These are phyloP conservation scores for Microctenopoma lineatum DNA, from an alignment of 2,797 vertebrate genomes.

Conservation along the genomic window DNA sequence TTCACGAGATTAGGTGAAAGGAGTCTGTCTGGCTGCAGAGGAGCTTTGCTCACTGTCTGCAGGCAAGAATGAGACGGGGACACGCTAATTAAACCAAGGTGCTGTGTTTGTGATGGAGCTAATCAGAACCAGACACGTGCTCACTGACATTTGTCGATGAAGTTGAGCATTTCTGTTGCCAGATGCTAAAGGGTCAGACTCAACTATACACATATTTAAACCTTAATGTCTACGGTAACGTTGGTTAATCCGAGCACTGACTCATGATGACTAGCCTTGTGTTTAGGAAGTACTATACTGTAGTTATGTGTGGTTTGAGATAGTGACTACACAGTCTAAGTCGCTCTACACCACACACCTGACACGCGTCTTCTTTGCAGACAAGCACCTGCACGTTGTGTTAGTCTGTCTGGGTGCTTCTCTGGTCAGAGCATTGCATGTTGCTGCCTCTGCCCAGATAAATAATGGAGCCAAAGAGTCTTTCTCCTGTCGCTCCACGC, in stretches of 20 bases:
- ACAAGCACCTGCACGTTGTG: slow-evolving; percentile 23
- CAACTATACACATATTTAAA: slow-evolving; percentile 8
- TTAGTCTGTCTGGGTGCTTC: slow-evolving; percentile 26
- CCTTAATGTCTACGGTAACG: slow-evolving; percentile 22
- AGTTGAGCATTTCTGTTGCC: slow-evolving; percentile 3
- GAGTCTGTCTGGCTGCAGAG: slow-evolving; percentile 30
- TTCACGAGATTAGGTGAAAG: slow-evolving; percentile 66
- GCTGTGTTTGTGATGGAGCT: slow-evolving; percentile 31
- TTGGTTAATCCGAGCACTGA: slow-evolving; percentile 5
- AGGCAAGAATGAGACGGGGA: slow-evolving; percentile 47
- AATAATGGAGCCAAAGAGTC: slow-evolving; percentile 73
- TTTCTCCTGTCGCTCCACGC: slow-evolving; percentile 65
- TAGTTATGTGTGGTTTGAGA: slow-evolving; percentile 27
- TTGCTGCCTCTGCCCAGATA: slow-evolving; percentile 65
- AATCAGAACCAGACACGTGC: slow-evolving; percentile 29
- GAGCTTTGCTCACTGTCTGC: slow-evolving; percentile 43
- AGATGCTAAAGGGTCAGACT: slow-evolving; percentile 6
- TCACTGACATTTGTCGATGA: background rate
- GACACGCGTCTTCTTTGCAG: slow-evolving; percentile 16
- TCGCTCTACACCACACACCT: background rate
- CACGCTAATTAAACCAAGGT: slow-evolving; percentile 46
- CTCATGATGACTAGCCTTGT: background rate
- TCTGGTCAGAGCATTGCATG: slow-evolving; percentile 50
- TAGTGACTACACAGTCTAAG: slow-evolving; percentile 24
- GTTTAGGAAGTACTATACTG: background rate